Evolutionary conservation across 2,888 invertebrate genomes (phyloP), one percentile per base, ranked within the genome.

Genomic region (Pachydiplax longipennis): DNA sequence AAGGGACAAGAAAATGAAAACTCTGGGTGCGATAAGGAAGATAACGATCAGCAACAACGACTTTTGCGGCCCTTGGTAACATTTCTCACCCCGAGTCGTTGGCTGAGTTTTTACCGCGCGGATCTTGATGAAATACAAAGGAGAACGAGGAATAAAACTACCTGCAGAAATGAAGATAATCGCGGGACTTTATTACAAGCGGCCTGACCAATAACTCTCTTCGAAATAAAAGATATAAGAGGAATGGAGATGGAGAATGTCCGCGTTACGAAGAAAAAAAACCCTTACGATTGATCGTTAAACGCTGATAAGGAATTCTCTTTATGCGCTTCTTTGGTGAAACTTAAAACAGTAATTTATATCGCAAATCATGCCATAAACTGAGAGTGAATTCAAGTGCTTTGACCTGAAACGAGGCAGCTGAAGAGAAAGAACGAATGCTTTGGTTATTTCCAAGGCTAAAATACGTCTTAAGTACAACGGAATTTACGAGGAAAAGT

Each of bases 31-130:
- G 4, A 83, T 35, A 35, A 83, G 61, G 37, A 37, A 37, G 87
- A 87, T 87, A 65, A 40, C n/a, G 40, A 87, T 61, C 87, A 37
- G 58, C 87, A 65, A 87, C 37, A 61, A 37, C 61, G 61, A n/a
- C 35, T 37, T 87, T 65, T 87, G 61, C 61, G 87, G 37, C n/a
- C n/a, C 3, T 18, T 61, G 87, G 87, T 22, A 61, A 65, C 61
- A 22, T 87, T 40, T 48, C 87, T 87, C 35, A 87, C 37, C 37
- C 61, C 37, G 22, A 87, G 87, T 37, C 87, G 37, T 87, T 87
- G 35, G 37, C n/a, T 37, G 35, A n/a, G 22, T 53, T 18, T 87
- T 87, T 61, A 65, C 61, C 61, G 65, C 87, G 15, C 4, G 35
- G 65, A 87, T 87, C 58, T 61, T 58, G 61, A 18, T 31, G 31